Conservation (phyloP, 1,140 invertebrate genomes). For the Heliconius nattereri region DNA sequence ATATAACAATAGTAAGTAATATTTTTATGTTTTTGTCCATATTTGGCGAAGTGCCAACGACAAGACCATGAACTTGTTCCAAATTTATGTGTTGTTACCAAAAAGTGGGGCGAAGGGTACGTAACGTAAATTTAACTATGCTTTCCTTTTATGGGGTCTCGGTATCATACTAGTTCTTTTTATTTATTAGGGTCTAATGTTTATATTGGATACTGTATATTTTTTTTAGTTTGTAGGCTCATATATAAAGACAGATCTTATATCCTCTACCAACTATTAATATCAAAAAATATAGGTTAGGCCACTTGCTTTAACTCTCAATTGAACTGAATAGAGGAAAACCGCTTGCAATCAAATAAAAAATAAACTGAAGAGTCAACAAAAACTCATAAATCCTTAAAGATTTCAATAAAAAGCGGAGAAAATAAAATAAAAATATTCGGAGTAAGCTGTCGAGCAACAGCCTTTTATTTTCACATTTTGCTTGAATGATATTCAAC, state of each 20-base stretch:
- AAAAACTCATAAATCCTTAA: slow-evolving; percentile 13
- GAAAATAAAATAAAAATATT: slow-evolving; percentile 16
- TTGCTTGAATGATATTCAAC: not conserved
- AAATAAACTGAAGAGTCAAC: slow-evolving; percentile 9
- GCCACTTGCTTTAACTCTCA: not conserved
- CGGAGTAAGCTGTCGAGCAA: not conserved
- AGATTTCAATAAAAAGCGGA: slow-evolving; percentile 10
- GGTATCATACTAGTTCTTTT: not conserved
- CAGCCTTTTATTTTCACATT: not conserved
- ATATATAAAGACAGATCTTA: not conserved
- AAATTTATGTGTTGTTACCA: slow-evolving; percentile 15
- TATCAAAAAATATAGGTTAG: not conserved
- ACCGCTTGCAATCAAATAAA: slow-evolving; percentile 6
- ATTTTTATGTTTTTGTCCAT: slow-evolving; percentile 4
- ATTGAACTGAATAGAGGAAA: not conserved
- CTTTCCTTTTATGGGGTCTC: not conserved
- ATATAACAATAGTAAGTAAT: not conserved
- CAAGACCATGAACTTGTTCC: not conserved
- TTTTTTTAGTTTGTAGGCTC: not conserved
- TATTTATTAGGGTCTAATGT: not conserved
- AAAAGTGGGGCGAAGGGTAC: not conserved
- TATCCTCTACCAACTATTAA: too few relatives aligned
- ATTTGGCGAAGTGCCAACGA: slow-evolving; percentile 1
- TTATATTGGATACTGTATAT: not conserved
- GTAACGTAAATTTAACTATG: slow-evolving; percentile 6